Conservation (phyloP, 2,113 vertebrate genomes). For the Xenopus laevis region DNA sequence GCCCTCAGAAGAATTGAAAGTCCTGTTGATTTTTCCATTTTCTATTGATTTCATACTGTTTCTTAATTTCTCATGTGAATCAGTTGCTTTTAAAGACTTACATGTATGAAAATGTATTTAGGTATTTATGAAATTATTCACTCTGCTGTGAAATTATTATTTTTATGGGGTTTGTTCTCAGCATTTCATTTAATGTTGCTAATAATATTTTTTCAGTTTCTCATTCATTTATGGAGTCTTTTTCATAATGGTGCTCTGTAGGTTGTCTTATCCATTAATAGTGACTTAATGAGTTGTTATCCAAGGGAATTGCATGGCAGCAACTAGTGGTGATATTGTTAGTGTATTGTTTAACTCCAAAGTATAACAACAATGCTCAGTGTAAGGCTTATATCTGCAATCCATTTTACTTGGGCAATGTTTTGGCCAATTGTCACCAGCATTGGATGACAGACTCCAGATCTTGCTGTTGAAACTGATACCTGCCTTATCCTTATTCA, state of each 20-base stretch:
- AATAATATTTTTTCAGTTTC: background rate
- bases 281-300: background rate
- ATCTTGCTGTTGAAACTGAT: too few species aligned
- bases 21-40: slow-evolving; percentile 8
- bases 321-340: background rate
- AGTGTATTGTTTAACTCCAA: too few species aligned
- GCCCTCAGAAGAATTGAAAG: background rate
- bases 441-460: too few species aligned
- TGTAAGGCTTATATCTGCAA: too few species aligned
- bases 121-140: background rate
- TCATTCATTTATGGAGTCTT: too few species aligned
- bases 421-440: too few species aligned
- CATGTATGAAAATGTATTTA: background rate
- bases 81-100: background rate
- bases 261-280: background rate
- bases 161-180: background rate
- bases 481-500: too few species aligned
- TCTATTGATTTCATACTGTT: slow-evolving; percentile 5
- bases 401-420: too few species aligned
- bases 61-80: background rate
- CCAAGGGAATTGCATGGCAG: background rate
- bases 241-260: background rate
- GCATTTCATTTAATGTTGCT: background rate
- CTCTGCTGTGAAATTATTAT: background rate
- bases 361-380: too few species aligned